Conservation (phyloP, 1,140 invertebrate genomes). For the Bombyx mandarina region DNA sequence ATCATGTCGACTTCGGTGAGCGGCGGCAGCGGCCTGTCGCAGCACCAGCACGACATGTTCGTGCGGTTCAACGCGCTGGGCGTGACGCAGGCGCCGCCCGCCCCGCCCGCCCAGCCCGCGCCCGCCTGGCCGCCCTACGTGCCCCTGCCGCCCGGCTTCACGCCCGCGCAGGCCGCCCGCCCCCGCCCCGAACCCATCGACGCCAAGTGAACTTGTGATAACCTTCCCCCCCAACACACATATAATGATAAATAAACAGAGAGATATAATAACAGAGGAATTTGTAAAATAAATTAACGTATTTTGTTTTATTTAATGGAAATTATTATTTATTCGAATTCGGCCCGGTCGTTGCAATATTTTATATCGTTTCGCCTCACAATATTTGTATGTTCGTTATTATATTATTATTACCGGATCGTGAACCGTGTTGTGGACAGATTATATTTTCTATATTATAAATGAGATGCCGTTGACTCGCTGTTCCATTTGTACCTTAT, state of each 20-base stretch:
- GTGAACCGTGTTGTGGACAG: conserved; percentile 50
- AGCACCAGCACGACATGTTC: conserved; percentile 37
- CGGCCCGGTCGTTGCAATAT: conserved; percentile 29
- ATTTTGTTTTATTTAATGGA: conserved; percentile 67
- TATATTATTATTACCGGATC: conserved; percentile 50
- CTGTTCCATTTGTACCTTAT: conserved; percentile 62
- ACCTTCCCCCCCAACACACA: conserved; percentile 1
- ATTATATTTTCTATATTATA: conserved; percentile 64
- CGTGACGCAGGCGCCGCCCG: conserved; percentile 19
- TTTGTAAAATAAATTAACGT: conserved; percentile 71
- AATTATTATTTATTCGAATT: conserved; percentile 33
- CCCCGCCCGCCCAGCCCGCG: conserved; percentile 20
- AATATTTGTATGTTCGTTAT: conserved; percentile 59
- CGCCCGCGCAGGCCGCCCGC: conserved; percentile 40
- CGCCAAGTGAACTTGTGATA: conserved; percentile 49
- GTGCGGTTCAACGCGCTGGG: conserved; percentile 51
- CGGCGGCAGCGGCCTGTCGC: conserved; percentile 18
- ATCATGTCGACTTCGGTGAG: conserved; percentile 80
- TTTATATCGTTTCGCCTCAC: conserved; percentile 30
- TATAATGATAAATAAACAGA: conserved; percentile 52
- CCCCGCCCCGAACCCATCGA: conserved; percentile 66
- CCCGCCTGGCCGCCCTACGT: conserved; percentile 29
- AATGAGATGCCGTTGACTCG: conserved; percentile 53
- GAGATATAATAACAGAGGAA: conserved; percentile 70
- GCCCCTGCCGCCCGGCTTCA: conserved; percentile 64